Base-by-base conservation (phyloP, 2,888 invertebrate species). In the Caenorhabditis panamensis region DNA sequence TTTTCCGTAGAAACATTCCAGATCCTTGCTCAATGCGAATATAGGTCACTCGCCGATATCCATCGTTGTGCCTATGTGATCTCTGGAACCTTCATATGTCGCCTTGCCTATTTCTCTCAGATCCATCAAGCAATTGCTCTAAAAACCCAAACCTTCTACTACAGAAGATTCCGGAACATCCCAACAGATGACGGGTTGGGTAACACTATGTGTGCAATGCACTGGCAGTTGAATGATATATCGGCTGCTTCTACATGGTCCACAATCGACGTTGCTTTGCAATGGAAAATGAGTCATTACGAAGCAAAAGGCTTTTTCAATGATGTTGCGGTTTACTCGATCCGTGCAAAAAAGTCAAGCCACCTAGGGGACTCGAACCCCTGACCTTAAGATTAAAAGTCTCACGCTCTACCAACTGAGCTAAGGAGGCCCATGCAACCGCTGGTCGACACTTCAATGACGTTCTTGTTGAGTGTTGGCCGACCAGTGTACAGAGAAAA, bases 181-280 rank as follows among this genome's bases (percentile, higher is more conserved):
- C 61, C 86, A 8, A 82, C 76, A 11, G 63, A 90, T 1, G 87
- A 88, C 18, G 85, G 94, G 0, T 91, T 93, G 87, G 95, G 95
- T 5, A 91, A 93, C 80, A 98, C 97, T 0, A 97, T 97, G 96
- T 98, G 98, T 0, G 96, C 97, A 0, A 92, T 99, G 67, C 99
- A 96, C 92, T 99, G 98, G 98, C 98, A 99, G 92, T 92, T 98
- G 13, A 97, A 98, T 91, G 97, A 98, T 77, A 95, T 97, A 37
- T 98, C 98, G 98, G 95, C 95, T 88, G 97, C 96, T 0, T 96
- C 97, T 0, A 95, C 96, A 0, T 98, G 98, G 98, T 94, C 96
- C 5, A 94, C 95, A 36, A 95, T 97, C 83, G 95, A 95, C 91
- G 94, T 93, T 88, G 93, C 93, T 41, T 95, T 95, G 11, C 93